A percentile compares a stretch with the other conserved stretches of the same genome.
These are phyloP conservation scores for Tyria jacobaeae DNA, from an alignment of 2,888 invertebrate species.

Conservation along the genomic window DNA sequence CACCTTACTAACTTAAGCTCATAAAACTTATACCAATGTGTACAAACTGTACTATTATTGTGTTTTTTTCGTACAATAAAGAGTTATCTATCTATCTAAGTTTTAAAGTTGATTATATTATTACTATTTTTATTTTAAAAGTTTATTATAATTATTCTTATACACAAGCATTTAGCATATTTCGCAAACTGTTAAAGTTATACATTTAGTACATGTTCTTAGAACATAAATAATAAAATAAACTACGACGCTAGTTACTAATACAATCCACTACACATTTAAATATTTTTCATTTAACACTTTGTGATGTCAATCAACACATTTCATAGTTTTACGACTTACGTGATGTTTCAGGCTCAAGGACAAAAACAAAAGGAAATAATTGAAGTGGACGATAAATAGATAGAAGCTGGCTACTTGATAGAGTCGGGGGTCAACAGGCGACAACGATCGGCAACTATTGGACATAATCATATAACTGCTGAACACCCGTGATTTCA, in stretches of 20 bases:
- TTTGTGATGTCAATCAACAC: conserved; percentile 54
- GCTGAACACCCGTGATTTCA: conserved; percentile 78
- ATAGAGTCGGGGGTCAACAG: conserved; percentile 75
- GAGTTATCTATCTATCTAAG: too few relatives aligned
- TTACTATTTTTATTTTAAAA: too few relatives aligned
- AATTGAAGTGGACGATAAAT: conserved; percentile 75
- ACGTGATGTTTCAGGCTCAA: conserved; percentile 49
- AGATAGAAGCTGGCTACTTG: conserved; percentile 73
- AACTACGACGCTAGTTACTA: neutral
- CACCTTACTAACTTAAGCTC: too few relatives aligned
- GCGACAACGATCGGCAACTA: conserved; percentile 69
- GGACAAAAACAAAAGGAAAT: conserved; percentile 66
- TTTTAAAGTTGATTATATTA: too few relatives aligned
- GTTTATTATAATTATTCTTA: too few relatives aligned
- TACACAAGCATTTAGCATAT: too few relatives aligned
- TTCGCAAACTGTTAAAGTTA: too few relatives aligned
- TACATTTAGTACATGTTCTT: too few relatives aligned
- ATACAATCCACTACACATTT: conserved; percentile 13
- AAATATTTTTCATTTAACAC: conserved; percentile 33
- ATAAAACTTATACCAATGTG: too few relatives aligned
- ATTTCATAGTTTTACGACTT: conserved; percentile 56
- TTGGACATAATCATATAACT: conserved; percentile 75
- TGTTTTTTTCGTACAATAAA: too few relatives aligned
- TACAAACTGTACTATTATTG: too few relatives aligned
- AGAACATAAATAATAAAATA: too few relatives aligned